phyloP scores from a whole-genome alignment of 1,140 invertebrate species.

The Zaprionus africanus region DNA sequence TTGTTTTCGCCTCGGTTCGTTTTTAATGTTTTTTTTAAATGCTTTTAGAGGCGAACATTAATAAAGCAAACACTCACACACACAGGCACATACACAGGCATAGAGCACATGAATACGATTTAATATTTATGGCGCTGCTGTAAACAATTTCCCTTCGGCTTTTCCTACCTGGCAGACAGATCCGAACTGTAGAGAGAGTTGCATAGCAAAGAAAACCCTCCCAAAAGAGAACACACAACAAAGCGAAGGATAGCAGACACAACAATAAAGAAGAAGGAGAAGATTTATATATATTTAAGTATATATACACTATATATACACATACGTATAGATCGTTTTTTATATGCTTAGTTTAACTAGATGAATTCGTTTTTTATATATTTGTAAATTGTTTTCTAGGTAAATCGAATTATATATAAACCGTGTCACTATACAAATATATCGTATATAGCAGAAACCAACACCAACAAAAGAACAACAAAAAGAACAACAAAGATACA shows the following conservation, averaged over 20 bases:
- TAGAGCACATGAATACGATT: conserved; percentile 51
- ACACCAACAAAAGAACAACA: conserved; percentile 36
- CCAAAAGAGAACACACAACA: conserved; percentile 8
- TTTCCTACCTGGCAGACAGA: conserved; percentile 16
- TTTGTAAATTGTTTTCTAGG: conserved; percentile 83
- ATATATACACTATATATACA: conserved; percentile 27
- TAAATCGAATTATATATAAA: conserved; percentile 81
- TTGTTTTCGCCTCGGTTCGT: neutral
- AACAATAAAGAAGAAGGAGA: conserved; percentile 34
- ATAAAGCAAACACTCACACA: conserved; percentile 34
- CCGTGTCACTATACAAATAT: conserved; percentile 33
- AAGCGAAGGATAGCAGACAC: conserved; percentile 15
- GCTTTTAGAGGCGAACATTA: conserved; percentile 52
- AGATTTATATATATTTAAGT: conserved; percentile 20
- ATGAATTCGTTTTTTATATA: conserved; percentile 83
- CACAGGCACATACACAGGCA: neutral
- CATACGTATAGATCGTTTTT: conserved; percentile 66
- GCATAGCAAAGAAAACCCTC: conserved; percentile 3
- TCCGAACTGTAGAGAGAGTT: neutral
- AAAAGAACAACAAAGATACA: conserved; percentile 26
- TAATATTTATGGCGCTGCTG: conserved; percentile 63
- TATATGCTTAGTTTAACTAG: conserved; percentile 78
- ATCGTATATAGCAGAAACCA: conserved; percentile 18
- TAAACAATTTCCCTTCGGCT: conserved; percentile 49
- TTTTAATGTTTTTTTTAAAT: conserved; percentile 65